Evolutionary conservation across 1,140 invertebrate genomes (phyloP), one percentile per base, ranked within the genome.

Genomic region (Trichonephila clavata): DNA sequence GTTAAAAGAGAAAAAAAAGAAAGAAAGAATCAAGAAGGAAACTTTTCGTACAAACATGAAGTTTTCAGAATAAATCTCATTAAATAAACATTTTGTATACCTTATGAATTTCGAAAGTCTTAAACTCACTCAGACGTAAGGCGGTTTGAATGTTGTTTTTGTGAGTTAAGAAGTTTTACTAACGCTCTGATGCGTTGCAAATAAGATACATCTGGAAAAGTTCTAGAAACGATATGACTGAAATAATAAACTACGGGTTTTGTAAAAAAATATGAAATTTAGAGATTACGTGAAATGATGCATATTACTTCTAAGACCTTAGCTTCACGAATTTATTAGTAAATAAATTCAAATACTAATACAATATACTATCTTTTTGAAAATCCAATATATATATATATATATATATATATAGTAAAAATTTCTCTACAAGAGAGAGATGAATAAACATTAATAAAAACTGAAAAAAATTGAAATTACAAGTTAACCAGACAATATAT

Each of bases 51-150:
- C 71, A 77, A 77, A 77, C 71, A 77, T 27, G 27, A 77, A 39
- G 24, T 77, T 71, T 24, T 32, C 71, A 77, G 71, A 77, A 77
- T 77, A 77, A 77, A 77, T 77, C 71, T 77, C 71, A 77, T 77
- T 77, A 77, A 77, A 77, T 27, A 32, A 77, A 77, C 71, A 77
- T 77, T 77, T 77, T 77, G 71, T 77, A 77, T 77, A 77, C 32
- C 32, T 77, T 77, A 77, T 77, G 71, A 77, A 77, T 77, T 77
- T 77, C 71, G 71, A 77, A 77, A 77, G 16, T 77, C 27, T 77
- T 4, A 32, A 77, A 77, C 16, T 39, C 71, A 77, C 27, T 77
- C 71, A 77, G 27, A 77, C 27, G 16, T 32, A 77, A 0, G 32
- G 8, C 27, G 13, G 24, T 77, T 77, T 77, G 71, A 77, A 77